Base-by-base conservation (phyloP, 2,797 vertebrate species). In the Arrhamphus sclerolepis region DNA sequence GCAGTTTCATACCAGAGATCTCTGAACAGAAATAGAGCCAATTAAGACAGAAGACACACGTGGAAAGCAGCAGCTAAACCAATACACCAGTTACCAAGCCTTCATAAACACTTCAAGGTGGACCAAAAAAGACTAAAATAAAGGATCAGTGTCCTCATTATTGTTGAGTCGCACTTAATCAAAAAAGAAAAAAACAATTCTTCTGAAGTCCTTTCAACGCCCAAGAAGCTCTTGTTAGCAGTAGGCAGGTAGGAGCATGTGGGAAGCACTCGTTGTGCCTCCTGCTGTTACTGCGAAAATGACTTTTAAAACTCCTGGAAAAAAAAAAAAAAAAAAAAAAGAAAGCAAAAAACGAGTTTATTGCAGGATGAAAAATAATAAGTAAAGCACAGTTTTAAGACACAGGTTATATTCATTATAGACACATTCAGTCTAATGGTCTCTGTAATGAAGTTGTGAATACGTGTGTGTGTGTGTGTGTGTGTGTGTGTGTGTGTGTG, bases 21-120 rank as follows among this genome's bases (percentile, higher is more conserved):
- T 65, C 31, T 19, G 34, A 65, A 60, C 43, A 66, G 48, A 58
- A 72, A 75, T 51, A 74, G 57, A 75, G 61, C 31, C 58, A 70
- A 69, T 69, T 73, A 79, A 43, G 34, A 50, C 46, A 40, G 54
- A 21, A 66, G 46, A 53, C 52, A 62, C n/a, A 39, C 47, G 57
- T 54, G 44, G 60, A 56, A 58, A 52, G 29, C 28, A 34, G 42
- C 19, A 53, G 58, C 51, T 67, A 61, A 56, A 72, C 42, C 58
- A 59, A 46, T 47, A 39, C 44, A 38, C 56, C n/a, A 34, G 42
- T 48, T 55, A 52, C 56, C 38, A 67, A 65, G 40, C 62, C 56
- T 56, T 67, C 40, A 72, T 63, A 34, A 48, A 50, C 48, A 71
- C 49, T 67, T 65, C 63, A 79, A 53, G 64, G 53, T 62, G 28